Evolutionary conservation across 2,113 vertebrate genomes (phyloP).

Genomic region (Aldabrachelys gigantea): DNA sequence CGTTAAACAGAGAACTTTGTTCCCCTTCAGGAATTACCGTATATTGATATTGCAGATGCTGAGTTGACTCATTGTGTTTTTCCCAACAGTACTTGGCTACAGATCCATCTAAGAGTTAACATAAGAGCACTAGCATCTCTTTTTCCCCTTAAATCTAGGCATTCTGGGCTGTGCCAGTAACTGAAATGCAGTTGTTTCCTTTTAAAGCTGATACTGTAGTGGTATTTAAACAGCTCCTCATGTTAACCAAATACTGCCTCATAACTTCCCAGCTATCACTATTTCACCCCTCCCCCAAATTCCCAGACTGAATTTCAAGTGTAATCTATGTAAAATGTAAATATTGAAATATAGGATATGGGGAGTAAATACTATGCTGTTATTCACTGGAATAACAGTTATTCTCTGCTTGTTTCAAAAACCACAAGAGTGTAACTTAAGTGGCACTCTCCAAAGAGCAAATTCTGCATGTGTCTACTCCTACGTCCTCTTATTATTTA

Average conservation of each 20-base stretch:
- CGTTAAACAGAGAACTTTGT: slow-evolving; percentile 43
- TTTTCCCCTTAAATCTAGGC: slow-evolving; percentile 11
- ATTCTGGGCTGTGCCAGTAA: slow-evolving; percentile 38
- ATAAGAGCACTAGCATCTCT: slow-evolving; percentile 29
- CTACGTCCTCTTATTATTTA: background rate
- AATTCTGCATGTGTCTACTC: slow-evolving; percentile 21
- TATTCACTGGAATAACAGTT: slow-evolving; percentile 1
- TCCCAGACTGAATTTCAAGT: slow-evolving; percentile 14
- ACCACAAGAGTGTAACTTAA: slow-evolving; percentile 20
- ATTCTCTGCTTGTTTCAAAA: slow-evolving; percentile 48
- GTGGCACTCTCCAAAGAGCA: background rate
- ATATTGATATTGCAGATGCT: slow-evolving; percentile 65
- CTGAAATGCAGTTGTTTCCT: background rate
- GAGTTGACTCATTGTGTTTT: slow-evolving; percentile 58
- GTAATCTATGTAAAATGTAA: slow-evolving; percentile 33
- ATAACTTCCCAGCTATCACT: background rate
- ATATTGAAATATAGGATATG: slow-evolving; percentile 31
- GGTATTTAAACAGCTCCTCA: background rate
- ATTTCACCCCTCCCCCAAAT: background rate
- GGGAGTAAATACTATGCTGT: background rate
- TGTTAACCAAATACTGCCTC: background rate
- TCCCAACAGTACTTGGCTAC: slow-evolving; percentile 50
- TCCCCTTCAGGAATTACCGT: slow-evolving; percentile 38
- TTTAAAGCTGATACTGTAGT: slow-evolving; percentile 10
- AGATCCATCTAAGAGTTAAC: slow-evolving; percentile 39